Base-by-base conservation (phyloP, 2,888 invertebrate species). In the Luffia ferchaultella region DNA sequence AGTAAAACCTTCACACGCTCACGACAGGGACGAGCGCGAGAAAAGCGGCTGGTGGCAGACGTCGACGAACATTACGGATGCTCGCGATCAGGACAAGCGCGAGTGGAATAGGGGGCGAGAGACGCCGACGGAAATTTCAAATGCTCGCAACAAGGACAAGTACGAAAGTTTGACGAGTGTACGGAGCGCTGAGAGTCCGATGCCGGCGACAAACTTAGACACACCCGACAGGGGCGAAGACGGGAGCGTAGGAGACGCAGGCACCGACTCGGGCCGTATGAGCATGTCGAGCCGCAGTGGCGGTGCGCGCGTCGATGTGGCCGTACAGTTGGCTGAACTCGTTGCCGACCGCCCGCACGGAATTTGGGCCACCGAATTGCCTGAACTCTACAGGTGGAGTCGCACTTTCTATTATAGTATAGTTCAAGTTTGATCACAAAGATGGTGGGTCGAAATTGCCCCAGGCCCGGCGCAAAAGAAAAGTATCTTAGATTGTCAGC, bases 281-380 rank as follows among this genome's bases (percentile, higher is more conserved):
- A 30, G 30, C 12, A 12, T 12, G 3, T 3, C 30, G 5, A 30
- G 30, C 30, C 3, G 5, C 12, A 30, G 30, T 30, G 12, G 30
- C 12, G 30, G 30, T 30, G 5, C 5, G 12, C 3, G 30, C 3
- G 12, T 30, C 12, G 30, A 30, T 30, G 30, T 30, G 12, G 17
- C 45, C 18, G 15, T 17, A 30, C 30, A 78, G 52, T 59, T 79
- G 16, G 50, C 54, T 20, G 61, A 62, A 16, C 53, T 86, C 18
- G 70, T 86, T 2, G 45, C 50, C 0, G 64, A 70, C 18, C 64
- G 72, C 46, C 68, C 75, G 0, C 67, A 76, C 0, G 86, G 86
- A 1, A 68, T 87, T 12, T 78, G 76, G 76, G 80, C 79, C 57
- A 68, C 73, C 0, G 76, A 84, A 43, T 62, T 87, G 2, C 67